Conservation (phyloP, 2,797 vertebrate genomes). For the Myripristis jacobus region DNA sequence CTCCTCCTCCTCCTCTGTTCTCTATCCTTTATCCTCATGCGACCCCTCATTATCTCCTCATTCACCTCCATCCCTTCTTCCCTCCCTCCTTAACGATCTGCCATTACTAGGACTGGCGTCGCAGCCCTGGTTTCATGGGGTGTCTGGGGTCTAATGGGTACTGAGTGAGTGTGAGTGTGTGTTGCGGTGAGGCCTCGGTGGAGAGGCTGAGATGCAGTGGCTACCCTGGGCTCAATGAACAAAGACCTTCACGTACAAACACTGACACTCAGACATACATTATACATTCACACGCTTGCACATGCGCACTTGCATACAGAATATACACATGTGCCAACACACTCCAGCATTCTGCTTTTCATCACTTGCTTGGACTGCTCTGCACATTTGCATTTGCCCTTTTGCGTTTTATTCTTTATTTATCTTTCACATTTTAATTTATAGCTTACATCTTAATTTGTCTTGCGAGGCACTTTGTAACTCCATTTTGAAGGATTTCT, state of each 20-base stretch:
- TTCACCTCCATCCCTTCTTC: slow-evolving; percentile 23
- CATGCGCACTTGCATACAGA: no score
- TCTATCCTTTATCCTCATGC: slow-evolving; percentile 44
- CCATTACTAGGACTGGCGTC: slow-evolving; percentile 58
- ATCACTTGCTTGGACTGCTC: no score
- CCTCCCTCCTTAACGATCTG: slow-evolving; percentile 57
- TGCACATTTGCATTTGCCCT: not conserved
- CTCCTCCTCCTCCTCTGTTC: not conserved
- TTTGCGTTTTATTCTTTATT: no score
- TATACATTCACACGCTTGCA: no score
- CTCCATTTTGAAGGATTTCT: not conserved
- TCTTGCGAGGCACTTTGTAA: no score
- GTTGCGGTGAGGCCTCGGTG: slow-evolving; percentile 46
- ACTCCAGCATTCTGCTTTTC: not conserved
- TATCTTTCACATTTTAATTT: no score
- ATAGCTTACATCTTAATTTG: no score
- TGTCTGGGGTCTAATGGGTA: slow-evolving; percentile 67
- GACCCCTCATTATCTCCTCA: slow-evolving; percentile 64
- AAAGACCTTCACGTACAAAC: no score
- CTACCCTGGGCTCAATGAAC: no score
- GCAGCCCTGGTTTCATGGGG: slow-evolving; percentile 58
- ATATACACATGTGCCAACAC: no score
- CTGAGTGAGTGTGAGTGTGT: slow-evolving; percentile 48
- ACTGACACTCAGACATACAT: no score
- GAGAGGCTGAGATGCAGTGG: slow-evolving; percentile 22